phyloP scores from a whole-genome alignment of 2,888 invertebrate genomes.

The Macropis europaea region DNA sequence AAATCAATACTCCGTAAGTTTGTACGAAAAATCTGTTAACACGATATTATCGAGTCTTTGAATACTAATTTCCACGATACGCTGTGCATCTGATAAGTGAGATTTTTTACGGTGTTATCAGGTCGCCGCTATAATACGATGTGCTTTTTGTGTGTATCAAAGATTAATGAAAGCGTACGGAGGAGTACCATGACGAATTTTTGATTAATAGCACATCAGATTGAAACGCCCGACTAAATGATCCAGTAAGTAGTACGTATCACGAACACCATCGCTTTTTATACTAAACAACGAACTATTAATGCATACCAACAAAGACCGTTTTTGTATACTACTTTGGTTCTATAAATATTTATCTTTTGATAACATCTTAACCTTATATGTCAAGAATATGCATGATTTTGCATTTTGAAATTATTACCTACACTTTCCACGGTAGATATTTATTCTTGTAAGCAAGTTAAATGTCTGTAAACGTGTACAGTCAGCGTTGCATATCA shows the following conservation, averaged over 20 bases:
- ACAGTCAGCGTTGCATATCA: too few species aligned
- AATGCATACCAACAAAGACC: too few species aligned
- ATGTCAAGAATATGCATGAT: neutral
- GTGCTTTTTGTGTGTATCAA: conserved; percentile 43
- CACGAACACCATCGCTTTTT: too few species aligned
- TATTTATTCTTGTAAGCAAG: neutral
- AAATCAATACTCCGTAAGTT: conserved; percentile 68
- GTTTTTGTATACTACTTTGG: neutral
- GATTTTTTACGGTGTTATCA: conserved; percentile 30
- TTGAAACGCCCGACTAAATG: conserved; percentile 16
- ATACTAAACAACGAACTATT: neutral
- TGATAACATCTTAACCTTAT: conserved; percentile 1
- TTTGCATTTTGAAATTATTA: conserved; percentile 8
- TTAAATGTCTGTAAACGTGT: neutral
- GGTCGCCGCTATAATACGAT: conserved; percentile 27
- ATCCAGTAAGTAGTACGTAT: conserved; percentile 6
- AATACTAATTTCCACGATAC: conserved; percentile 48
- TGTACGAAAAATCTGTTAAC: conserved; percentile 62
- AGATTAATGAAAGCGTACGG: conserved; percentile 55
- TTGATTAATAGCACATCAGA: conserved; percentile 51
- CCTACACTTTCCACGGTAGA: too few species aligned
- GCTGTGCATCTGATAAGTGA: conserved; percentile 11
- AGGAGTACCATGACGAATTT: conserved; percentile 44
- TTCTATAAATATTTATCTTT: neutral
- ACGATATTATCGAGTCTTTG: conserved; percentile 57